phyloP scores from a whole-genome alignment of 2,797 vertebrate species.

The Urocyon cinereoargenteus region DNA sequence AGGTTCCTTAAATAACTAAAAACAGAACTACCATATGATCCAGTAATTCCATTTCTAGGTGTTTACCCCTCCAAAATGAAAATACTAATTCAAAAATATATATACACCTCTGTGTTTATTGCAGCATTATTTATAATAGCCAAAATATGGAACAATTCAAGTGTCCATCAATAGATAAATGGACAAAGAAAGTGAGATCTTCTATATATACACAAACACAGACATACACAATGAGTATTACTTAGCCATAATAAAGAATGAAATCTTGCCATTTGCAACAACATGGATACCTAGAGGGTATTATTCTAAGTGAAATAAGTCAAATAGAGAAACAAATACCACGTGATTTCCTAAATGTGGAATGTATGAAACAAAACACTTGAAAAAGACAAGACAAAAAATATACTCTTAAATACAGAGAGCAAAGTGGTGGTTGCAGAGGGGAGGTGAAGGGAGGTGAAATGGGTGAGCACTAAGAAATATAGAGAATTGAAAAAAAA shows the following conservation, averaged over 20 bases:
- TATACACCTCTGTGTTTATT: background rate
- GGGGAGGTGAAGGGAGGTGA: background rate
- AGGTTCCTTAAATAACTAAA: background rate
- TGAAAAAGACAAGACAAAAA: background rate
- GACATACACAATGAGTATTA: background rate
- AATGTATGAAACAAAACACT: background rate
- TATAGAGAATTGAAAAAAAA: background rate
- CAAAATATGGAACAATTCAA: background rate
- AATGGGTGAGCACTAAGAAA: background rate
- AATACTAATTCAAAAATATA: background rate
- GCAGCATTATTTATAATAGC: background rate
- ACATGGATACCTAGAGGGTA: background rate
- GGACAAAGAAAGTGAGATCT: background rate
- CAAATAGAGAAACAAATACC: background rate
- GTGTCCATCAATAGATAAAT: background rate
- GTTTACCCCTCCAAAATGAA: background rate
- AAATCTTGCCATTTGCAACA: background rate
- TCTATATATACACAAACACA: background rate
- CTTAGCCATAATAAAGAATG: background rate
- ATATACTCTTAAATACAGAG: background rate
- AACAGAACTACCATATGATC: background rate
- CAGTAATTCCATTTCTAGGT: background rate
- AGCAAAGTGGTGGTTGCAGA: background rate
- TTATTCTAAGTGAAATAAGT: background rate
- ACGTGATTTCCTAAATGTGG: background rate